A percentile compares a stretch with the other conserved stretches of the same genome.
phyloP scores from a whole-genome alignment of 2,888 invertebrate genomes.

The Nephrocerus scutellatus region DNA sequence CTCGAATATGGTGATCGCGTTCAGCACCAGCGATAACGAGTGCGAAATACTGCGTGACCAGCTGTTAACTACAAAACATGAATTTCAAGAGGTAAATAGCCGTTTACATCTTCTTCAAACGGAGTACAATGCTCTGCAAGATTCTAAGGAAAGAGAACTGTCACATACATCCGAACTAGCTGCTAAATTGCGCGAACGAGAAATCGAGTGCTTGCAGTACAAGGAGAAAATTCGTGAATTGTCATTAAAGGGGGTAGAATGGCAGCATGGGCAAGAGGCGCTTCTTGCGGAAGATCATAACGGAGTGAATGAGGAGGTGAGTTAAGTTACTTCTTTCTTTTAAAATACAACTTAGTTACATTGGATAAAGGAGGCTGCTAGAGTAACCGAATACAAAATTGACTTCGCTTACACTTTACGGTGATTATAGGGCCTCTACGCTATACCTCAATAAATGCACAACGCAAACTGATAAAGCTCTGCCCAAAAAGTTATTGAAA shows the following conservation, averaged over 20 bases:
- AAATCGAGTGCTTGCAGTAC: conserved; percentile 36
- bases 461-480: too few relatives aligned
- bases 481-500: too few relatives aligned
- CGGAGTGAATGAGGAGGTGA: too few relatives aligned
- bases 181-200: conserved; percentile 32
- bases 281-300: too few relatives aligned
- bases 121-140: conserved; percentile 40
- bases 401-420: too few relatives aligned
- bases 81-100: conserved; percentile 52
- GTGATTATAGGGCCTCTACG: too few relatives aligned
- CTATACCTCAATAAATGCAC: too few relatives aligned
- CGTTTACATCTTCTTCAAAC: conserved; percentile 37
- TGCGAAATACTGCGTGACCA: conserved; percentile 58
- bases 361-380: too few relatives aligned
- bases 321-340: too few relatives aligned
- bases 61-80: conserved; percentile 55
- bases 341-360: too few relatives aligned
- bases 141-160: conserved; percentile 36
- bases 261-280: too few relatives aligned
- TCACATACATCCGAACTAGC: conserved; percentile 28
- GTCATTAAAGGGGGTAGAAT: conserved; percentile 31
- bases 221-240: conserved; percentile 35
- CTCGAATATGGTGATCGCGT: conserved; percentile 60
- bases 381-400: too few relatives aligned
- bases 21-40: conserved; percentile 65